Percentiles rank a stretch among this genome's conserved stretches.
Conservation (phyloP, 2,797 vertebrate genomes). For the Parauchenoglanis punctatus region DNA sequence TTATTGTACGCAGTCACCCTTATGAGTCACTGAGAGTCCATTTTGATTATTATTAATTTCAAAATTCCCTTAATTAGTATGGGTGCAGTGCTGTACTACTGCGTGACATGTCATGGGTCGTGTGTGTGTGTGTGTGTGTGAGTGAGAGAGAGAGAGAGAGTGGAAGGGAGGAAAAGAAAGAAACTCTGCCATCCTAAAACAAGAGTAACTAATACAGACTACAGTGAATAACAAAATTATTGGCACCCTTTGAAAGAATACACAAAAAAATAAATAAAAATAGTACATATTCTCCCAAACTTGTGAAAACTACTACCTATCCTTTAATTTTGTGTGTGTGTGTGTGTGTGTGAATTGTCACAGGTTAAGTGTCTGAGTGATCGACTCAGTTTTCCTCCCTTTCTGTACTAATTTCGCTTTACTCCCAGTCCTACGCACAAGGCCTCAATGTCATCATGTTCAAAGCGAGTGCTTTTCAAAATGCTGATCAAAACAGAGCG, state of each 20-base stretch:
- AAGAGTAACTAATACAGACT: not conserved
- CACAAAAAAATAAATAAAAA: not conserved
- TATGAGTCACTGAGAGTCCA: no score
- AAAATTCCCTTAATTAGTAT: constrained; percentile 25
- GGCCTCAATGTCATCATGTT: not conserved
- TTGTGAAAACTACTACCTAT: not conserved
- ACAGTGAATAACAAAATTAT: not conserved
- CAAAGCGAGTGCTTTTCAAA: constrained; percentile 32
- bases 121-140: constrained; percentile 18
- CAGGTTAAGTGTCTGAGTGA: constrained; percentile 49
- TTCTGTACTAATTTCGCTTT: constrained; percentile 66
- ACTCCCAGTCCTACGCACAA: constrained; percentile 73
- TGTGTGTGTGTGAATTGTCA: not conserved
- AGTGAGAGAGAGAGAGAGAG: not conserved
- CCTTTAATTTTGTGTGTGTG: not conserved
- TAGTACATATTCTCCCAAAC: not conserved
- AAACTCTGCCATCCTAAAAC: constrained; percentile 43
- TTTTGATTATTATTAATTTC: no score
- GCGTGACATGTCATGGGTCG: not conserved
- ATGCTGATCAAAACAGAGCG: constrained; percentile 53
- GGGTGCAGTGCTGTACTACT: constrained; percentile 16
- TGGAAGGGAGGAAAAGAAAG: constrained; percentile 19
- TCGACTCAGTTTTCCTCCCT: constrained; percentile 50
- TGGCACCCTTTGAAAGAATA: not conserved
- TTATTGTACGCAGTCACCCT: no score